Percentiles rank a stretch among this genome's conserved stretches.
Conservation (phyloP, 1,140 invertebrate species). For the silkworm (Bombyx mori) region DNA sequence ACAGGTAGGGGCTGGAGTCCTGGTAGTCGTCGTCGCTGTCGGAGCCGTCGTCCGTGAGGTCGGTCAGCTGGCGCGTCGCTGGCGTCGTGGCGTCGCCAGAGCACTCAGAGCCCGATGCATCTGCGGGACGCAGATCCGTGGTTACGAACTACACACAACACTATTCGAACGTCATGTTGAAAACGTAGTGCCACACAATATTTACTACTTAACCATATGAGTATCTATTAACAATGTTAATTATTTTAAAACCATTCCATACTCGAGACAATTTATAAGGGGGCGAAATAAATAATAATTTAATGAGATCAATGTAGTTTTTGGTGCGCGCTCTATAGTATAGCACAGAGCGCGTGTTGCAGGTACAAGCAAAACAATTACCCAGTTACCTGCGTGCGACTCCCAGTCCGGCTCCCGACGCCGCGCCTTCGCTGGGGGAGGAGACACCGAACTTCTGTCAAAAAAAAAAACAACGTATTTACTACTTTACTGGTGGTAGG, state of each 20-base stretch:
- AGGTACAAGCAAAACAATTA: constrained; percentile 52
- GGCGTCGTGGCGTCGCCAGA: constrained; percentile 46
- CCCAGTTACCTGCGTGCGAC: constrained; percentile 64
- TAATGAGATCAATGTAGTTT: too few species aligned
- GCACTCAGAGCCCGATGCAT: constrained; percentile 62
- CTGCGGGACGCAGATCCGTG: constrained; percentile 21
- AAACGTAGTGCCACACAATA: too few species aligned
- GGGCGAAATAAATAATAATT: too few species aligned
- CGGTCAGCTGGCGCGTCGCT: constrained; percentile 57
- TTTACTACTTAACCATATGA: too few species aligned
- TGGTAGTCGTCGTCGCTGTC: constrained; percentile 63
- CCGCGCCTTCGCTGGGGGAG: constrained; percentile 55
- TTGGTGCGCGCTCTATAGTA: too few species aligned
- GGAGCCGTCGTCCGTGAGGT: constrained; percentile 61
- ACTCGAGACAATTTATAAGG: too few species aligned
- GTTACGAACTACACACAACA: neutral
- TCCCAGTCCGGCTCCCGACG: constrained; percentile 53
- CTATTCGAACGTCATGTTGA: too few species aligned
- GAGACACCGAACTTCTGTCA: constrained; percentile 46
- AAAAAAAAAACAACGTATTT: constrained; percentile 12
- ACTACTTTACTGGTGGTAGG: too few species aligned
- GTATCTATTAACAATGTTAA: too few species aligned
- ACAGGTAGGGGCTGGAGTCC: constrained; percentile 60
- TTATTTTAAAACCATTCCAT: too few species aligned
- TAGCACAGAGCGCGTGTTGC: neutral